Evolutionary conservation across 2,888 invertebrate species (phyloP).

Genomic region (Standfussiana lucernea): DNA sequence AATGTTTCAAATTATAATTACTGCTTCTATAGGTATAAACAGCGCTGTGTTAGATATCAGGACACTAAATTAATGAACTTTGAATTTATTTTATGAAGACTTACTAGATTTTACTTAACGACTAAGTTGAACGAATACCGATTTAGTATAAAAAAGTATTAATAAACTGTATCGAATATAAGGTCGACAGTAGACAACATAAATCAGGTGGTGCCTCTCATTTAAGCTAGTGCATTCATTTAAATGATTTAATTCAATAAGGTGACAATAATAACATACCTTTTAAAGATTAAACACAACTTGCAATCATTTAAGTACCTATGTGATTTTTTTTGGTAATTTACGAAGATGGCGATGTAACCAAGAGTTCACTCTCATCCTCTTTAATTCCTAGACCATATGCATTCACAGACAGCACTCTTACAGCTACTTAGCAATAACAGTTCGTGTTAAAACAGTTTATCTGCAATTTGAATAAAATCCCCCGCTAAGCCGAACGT

Average conservation of each 20-base stretch:
- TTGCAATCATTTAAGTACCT: not conserved
- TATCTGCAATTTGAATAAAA: conserved; percentile 75
- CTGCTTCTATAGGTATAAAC: conserved; percentile 37
- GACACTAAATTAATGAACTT: conserved; percentile 15
- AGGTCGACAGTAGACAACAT: not conserved
- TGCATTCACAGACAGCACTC: conserved; percentile 20
- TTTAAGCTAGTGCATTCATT: not conserved
- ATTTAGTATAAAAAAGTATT: not conserved
- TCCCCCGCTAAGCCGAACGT: conserved; percentile 75
- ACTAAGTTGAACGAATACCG: not conserved
- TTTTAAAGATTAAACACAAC: not conserved
- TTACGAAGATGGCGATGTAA: not conserved
- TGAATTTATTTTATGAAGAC: not conserved
- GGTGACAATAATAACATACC: not conserved
- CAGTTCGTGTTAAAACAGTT: conserved; percentile 63
- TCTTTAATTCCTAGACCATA: conserved; percentile 19
- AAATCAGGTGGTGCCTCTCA: not conserved
- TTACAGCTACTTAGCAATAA: conserved; percentile 42
- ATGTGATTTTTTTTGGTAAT: not conserved
- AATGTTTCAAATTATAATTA: conserved; percentile 78
- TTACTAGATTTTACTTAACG: conserved; percentile 2
- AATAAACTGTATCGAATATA: not conserved
- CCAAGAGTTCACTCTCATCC: not conserved
- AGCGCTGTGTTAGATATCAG: conserved; percentile 9
- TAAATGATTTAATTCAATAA: not conserved